These are phyloP conservation scores for Dicerorhinus sumatrensis DNA, from an alignment of 2,113 vertebrate genomes.

Conservation along the genomic window DNA sequence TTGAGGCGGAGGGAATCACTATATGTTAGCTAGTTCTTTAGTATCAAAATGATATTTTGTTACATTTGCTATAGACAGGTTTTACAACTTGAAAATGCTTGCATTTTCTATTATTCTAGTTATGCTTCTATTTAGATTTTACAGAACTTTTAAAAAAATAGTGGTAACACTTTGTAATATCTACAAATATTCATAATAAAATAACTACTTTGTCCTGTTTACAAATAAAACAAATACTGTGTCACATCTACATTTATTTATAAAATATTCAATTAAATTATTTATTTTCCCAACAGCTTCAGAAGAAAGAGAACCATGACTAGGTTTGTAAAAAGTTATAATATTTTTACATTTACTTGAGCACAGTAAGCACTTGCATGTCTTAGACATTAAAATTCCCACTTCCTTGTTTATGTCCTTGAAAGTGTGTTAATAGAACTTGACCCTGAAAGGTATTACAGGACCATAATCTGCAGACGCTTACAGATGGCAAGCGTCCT, in stretches of 20 bases:
- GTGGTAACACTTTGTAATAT: not conserved
- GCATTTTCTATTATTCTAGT: constrained; percentile 41
- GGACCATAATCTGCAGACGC: not conserved
- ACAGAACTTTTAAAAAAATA: constrained; percentile 10
- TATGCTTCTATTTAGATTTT: constrained; percentile 33
- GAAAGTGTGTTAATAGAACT: not conserved
- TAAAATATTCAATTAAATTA: constrained; percentile 23
- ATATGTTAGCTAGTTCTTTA: not conserved
- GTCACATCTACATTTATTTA: not conserved
- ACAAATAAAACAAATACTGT: constrained; percentile 39
- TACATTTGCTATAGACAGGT: not conserved
- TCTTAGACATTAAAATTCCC: constrained; percentile 39
- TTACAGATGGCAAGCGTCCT: not conserved
- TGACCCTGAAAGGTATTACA: not conserved
- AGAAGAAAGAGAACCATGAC: not conserved
- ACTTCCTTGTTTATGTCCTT: not conserved
- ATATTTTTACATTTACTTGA: constrained; percentile 35
- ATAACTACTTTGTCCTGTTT: not conserved
- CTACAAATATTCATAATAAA: constrained; percentile 27
- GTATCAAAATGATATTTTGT: not conserved
- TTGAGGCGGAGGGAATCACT: not conserved
- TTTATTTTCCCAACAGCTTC: constrained; percentile 25
- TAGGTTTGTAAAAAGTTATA: not conserved
- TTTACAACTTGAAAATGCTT: constrained; percentile 47
- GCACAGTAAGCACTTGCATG: not conserved